Conservation (phyloP, 2,113 vertebrate species). For the Willisornis vidua region DNA sequence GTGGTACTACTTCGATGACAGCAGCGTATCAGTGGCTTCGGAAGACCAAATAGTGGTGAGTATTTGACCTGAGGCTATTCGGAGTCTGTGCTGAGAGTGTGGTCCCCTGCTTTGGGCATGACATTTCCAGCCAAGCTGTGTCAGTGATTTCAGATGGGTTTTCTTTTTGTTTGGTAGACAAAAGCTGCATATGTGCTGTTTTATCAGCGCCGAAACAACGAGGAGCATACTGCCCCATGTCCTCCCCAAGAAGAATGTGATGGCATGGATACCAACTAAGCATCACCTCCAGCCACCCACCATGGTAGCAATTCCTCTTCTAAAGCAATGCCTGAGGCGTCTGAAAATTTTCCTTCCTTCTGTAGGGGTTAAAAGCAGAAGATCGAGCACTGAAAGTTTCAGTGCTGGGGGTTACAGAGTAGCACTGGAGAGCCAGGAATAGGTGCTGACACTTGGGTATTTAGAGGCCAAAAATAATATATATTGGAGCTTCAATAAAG, state of each 20-base stretch:
- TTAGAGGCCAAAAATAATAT: constrained; percentile 68
- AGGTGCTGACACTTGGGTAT: constrained; percentile 45
- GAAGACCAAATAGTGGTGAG: constrained; percentile 98
- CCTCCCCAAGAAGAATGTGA: constrained; percentile 80
- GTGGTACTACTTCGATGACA: constrained; percentile 98
- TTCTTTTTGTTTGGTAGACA: constrained; percentile 77
- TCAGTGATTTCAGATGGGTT: background rate
- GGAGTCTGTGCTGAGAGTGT: background rate
- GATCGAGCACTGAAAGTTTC: background rate
- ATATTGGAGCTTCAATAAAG: constrained; percentile 69
- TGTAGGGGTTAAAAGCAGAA: constrained; percentile 47
- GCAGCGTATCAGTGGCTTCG: constrained; percentile 88
- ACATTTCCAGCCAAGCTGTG: background rate
- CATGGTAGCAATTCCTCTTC: background rate
- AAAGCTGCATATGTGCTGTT: constrained; percentile 97
- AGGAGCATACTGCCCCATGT: constrained; percentile 68
- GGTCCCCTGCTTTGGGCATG: background rate
- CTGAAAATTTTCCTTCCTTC: constrained; percentile 55
- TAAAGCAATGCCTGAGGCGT: constrained; percentile 35
- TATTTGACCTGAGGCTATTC: background rate
- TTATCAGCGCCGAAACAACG: constrained; percentile 88
- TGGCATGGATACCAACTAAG: constrained; percentile 96
- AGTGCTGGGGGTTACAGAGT: constrained; percentile 26
- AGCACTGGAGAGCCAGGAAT: constrained; percentile 50
- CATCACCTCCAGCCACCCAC: background rate